A percentile compares a stretch with the other conserved stretches of the same genome.
phyloP scores from a whole-genome alignment of 2,113 vertebrate genomes.

The Chaetops frenatus region DNA sequence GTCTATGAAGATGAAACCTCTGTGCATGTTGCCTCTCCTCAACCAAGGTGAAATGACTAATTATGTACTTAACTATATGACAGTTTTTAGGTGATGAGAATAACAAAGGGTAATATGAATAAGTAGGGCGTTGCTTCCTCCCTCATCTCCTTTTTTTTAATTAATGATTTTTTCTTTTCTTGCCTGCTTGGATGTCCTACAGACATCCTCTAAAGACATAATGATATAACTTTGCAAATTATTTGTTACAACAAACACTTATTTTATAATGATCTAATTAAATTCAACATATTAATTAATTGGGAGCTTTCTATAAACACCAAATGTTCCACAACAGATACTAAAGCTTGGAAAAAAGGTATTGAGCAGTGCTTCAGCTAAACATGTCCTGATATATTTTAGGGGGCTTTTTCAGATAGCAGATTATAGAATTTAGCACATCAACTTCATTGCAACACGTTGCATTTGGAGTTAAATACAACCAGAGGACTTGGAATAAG shows the following conservation, averaged over 20 bases:
- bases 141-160: neutral
- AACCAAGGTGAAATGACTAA: neutral
- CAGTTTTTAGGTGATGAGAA: neutral
- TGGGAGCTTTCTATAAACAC: neutral
- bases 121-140: neutral
- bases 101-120: neutral
- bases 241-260: neutral
- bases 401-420: neutral
- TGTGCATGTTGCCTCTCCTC: neutral
- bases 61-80: neutral
- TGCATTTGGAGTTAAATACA: neutral
- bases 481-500: neutral
- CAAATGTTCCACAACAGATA: neutral
- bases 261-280: neutral
- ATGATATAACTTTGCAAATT: neutral
- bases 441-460: neutral
- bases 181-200: neutral
- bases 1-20: neutral
- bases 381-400: neutral
- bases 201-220: neutral
- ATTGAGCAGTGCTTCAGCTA: neutral
- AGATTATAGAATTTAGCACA: neutral
- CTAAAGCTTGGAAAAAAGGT: neutral
- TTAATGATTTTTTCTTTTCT: neutral
- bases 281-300: neutral